A percentile compares a stretch with the other conserved stretches of the same genome.
Evolutionary conservation across 2,113 vertebrate genomes (phyloP).

Genomic region (Gila orcuttii): DNA sequence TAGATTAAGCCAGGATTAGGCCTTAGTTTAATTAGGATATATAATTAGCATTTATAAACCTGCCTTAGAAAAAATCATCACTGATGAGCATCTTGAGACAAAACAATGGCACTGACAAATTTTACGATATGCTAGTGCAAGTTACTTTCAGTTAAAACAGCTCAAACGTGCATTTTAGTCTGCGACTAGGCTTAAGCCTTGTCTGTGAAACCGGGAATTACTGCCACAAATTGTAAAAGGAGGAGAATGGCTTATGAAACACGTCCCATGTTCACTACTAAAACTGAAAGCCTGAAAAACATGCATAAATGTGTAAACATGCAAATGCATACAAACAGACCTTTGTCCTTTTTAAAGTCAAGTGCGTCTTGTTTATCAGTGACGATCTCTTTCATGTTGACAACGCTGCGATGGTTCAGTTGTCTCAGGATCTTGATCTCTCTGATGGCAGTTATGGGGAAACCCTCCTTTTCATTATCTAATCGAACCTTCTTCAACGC

Average conservation of each 20-base stretch:
- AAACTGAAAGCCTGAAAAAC: not conserved
- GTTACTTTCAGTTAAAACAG: too few species aligned
- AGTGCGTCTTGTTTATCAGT: conserved; percentile 98
- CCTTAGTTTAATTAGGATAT: too few species aligned
- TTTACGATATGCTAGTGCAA: too few species aligned
- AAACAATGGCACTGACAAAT: too few species aligned
- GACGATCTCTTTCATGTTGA: conserved; percentile 99
- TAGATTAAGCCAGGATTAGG: too few species aligned
- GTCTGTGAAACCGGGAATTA: too few species aligned
- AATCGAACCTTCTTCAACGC: conserved; percentile 96
- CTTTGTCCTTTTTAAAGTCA: conserved; percentile 99
- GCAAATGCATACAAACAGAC: conserved; percentile 64
- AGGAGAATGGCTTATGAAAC: not conserved
- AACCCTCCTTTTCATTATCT: conserved; percentile 98
- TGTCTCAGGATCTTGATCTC: conserved; percentile 98
- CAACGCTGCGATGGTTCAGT: conserved; percentile 94
- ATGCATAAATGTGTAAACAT: not conserved
- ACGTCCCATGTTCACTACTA: not conserved
- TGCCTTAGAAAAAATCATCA: too few species aligned
- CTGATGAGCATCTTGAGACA: too few species aligned
- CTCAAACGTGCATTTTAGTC: too few species aligned
- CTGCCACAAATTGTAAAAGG: not conserved
- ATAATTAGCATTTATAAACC: too few species aligned
- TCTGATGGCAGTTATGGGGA: conserved; percentile 96
- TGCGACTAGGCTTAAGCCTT: too few species aligned